Percentiles rank a stretch among this genome's conserved stretches.
phyloP scores from a whole-genome alignment of 2,113 vertebrate species.

The Willisornis vidua region DNA sequence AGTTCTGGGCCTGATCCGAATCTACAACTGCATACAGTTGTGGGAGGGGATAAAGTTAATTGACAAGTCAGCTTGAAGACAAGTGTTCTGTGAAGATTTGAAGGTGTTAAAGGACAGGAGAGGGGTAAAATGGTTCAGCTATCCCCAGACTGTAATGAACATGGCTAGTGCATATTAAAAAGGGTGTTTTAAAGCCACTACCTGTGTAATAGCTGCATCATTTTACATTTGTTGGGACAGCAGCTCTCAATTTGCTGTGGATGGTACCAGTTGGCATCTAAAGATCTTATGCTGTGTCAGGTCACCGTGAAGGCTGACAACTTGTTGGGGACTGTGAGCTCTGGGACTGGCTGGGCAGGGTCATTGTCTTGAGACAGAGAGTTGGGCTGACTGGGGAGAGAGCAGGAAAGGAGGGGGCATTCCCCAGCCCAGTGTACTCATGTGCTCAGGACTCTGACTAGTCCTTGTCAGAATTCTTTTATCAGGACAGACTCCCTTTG shows the following conservation, averaged over 20 bases:
- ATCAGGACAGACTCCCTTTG: background rate
- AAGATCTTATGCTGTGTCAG: background rate
- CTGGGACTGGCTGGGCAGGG: background rate
- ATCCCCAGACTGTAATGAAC: background rate
- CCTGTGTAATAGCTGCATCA: background rate
- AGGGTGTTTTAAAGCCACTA: background rate
- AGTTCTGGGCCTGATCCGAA: background rate
- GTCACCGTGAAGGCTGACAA: background rate
- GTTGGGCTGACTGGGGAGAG: background rate
- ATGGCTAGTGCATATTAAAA: background rate
- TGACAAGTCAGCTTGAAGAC: slow-evolving; percentile 4
- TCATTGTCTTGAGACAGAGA: background rate
- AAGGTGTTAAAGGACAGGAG: background rate
- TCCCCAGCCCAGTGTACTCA: background rate
- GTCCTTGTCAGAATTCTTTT: background rate
- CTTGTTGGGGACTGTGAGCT: background rate
- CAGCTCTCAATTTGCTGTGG: background rate
- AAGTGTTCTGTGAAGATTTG: background rate
- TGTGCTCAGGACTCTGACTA: rapidly evolving
- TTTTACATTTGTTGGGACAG: background rate
- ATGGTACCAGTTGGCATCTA: background rate
- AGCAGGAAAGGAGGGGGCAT: background rate
- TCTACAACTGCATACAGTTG: background rate
- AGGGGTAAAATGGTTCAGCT: background rate
- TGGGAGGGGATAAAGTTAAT: slow-evolving; percentile 4